A percentile compares a stretch with the other conserved stretches of the same genome.
Evolutionary conservation across 2,797 vertebrate species (phyloP).

Genomic region (Momotus momota): DNA sequence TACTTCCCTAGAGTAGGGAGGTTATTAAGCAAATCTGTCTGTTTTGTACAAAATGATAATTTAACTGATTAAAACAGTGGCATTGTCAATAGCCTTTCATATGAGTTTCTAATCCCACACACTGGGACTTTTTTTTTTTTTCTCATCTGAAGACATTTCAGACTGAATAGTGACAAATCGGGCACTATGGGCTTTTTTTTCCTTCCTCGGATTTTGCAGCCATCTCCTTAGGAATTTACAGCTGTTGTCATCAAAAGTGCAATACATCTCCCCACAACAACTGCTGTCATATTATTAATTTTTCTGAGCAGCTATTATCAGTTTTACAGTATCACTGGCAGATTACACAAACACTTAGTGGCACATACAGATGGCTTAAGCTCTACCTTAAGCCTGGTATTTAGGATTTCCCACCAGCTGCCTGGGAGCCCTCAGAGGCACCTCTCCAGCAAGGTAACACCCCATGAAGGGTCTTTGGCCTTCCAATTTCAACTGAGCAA

Average conservation of each 20-base stretch:
- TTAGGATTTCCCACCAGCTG: background rate
- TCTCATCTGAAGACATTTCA: background rate
- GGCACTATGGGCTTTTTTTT: background rate
- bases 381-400: background rate
- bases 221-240: background rate
- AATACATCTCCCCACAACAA: background rate
- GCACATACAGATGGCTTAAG: background rate
- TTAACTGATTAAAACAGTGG: constrained; percentile 68
- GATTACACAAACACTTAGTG: background rate
- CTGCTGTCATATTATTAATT: constrained; percentile 3
- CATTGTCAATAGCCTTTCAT: constrained; percentile 42
- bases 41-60: constrained; percentile 71
- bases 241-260: background rate
- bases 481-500: background rate
- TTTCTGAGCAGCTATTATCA: background rate
- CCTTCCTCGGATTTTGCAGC: background rate
- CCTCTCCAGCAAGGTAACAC: background rate
- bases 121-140: background rate
- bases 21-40: constrained; percentile 77
- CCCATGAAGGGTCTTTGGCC: background rate
- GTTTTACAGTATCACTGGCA: background rate
- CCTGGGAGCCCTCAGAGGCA: background rate
- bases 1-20: constrained; percentile 51
- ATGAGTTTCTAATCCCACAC: constrained; percentile 1
- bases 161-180: background rate